Base-by-base conservation (phyloP, 2,113 vertebrate genomes). In the Alaudala cheleensis region DNA sequence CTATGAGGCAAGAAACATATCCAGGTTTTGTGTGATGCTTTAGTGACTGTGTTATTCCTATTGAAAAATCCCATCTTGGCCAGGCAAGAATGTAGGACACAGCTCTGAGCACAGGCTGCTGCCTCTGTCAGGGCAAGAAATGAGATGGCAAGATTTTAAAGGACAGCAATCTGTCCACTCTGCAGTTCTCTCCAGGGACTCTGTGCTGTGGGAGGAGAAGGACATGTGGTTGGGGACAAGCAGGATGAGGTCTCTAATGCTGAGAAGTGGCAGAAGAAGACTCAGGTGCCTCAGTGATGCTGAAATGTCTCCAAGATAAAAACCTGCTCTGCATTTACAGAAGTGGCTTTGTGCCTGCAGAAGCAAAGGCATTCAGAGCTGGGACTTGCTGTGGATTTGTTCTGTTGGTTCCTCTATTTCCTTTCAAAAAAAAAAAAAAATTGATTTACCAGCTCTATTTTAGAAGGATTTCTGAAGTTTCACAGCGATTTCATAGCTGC, bases 51-150 rank as follows among this genome's bases (percentile, higher is more conserved):
- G 47, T 90, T 87, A 79, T 64, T 92, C 82, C 74, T 92, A 37
- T 77, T 69, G 80, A 91, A 94, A 88, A 95, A 77, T 90, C 67
- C 44, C 71, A 49, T 47, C 33, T 49, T 66, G 80, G 54, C 89
- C 77, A 76, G 83, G 80, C 45, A 42, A 21, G 94, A 88, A 95
- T 95, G 71, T 95, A 74, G 94, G 89, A 37, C 91, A 58, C 19
- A 10, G 72, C 89, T 88, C 76, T 95, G 70, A 2, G 5, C 76
- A 33, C 76, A 57, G 83, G 67, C 94, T 83, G 88, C 76, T 83
- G 72, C 80, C 50, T 88, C 67, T 72, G 67, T 73, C 58, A 54
- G 80, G 80, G 62, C 79, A 93, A 54, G 79, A 82, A 92, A 88
- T 34, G 71, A 90, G 79, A 77, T 69, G 88, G 86, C 71, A 86